phyloP scores from a whole-genome alignment of 2,888 invertebrate genomes.

The Eledone cirrhosa region DNA sequence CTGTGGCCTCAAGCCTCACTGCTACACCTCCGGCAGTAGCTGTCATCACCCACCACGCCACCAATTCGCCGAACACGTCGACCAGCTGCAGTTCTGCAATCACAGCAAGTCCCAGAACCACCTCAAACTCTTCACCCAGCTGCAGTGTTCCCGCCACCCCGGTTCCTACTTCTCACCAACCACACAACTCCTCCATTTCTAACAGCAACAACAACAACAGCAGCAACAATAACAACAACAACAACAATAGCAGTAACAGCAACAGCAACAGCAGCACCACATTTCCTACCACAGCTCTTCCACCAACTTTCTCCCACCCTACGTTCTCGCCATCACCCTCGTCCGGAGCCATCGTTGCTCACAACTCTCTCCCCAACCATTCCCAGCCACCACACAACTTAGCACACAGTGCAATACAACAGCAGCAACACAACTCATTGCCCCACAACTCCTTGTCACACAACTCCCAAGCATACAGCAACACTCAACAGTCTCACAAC shows the following conservation, averaged over 20 bases:
- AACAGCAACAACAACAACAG: not conserved
- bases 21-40: not conserved
- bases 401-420: too few species aligned
- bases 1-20: not conserved
- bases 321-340: conserved; percentile 13
- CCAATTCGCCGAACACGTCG: not conserved
- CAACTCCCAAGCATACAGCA: too few species aligned
- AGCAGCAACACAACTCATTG: too few species aligned
- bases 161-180: not conserved
- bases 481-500: too few species aligned
- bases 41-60: not conserved
- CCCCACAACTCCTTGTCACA: too few species aligned
- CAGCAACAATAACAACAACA: not conserved
- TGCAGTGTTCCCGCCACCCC: not conserved
- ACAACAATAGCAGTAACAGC: not conserved
- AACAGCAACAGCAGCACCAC: not conserved
- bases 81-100: not conserved
- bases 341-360: too few species aligned
- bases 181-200: not conserved
- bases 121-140: conserved; percentile 8
- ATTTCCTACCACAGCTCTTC: conserved; percentile 1
- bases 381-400: too few species aligned
- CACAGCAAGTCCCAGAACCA: not conserved
- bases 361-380: too few species aligned
- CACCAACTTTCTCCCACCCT: conserved; percentile 1